Percentiles rank a stretch among this genome's conserved stretches.
These are phyloP conservation scores for Chelmon rostratus DNA, from an alignment of 2,797 vertebrate species.

Conservation along the genomic window DNA sequence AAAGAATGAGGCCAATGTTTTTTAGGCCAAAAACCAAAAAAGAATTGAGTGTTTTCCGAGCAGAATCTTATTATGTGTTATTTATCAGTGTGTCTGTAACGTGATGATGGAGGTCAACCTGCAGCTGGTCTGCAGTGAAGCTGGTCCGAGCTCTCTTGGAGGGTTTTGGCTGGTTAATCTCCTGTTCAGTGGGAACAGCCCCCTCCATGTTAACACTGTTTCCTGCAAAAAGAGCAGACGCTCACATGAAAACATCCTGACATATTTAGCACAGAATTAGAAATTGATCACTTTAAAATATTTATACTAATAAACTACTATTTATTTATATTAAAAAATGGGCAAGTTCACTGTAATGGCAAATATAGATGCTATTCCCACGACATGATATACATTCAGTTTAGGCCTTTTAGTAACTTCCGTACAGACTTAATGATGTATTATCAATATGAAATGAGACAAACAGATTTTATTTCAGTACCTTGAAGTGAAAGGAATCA, in stretches of 20 bases:
- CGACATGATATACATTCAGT: not conserved
- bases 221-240: constrained; percentile 80
- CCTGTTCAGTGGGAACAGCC: constrained; percentile 92
- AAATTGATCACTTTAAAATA: not conserved
- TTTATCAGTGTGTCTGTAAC: not conserved
- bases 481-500: not conserved
- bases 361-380: not conserved
- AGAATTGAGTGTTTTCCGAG: not conserved
- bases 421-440: not conserved
- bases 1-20: not conserved
- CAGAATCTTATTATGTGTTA: not conserved
- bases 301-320: not conserved
- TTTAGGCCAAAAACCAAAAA: not conserved
- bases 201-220: constrained; percentile 92
- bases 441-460: not conserved
- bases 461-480: not conserved
- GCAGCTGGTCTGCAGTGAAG: constrained; percentile 97
- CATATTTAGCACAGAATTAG: not conserved
- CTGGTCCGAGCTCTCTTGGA: constrained; percentile 98
- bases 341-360: not conserved
- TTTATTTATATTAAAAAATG: too few species aligned
- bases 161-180: constrained; percentile 94
- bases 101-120: constrained; percentile 83
- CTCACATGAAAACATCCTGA: not conserved
- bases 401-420: not conserved